Percentiles rank a stretch among this genome's conserved stretches.
Evolutionary conservation across 2,888 invertebrate genomes (phyloP).

Genomic region (Drosophila engyochracea): DNA sequence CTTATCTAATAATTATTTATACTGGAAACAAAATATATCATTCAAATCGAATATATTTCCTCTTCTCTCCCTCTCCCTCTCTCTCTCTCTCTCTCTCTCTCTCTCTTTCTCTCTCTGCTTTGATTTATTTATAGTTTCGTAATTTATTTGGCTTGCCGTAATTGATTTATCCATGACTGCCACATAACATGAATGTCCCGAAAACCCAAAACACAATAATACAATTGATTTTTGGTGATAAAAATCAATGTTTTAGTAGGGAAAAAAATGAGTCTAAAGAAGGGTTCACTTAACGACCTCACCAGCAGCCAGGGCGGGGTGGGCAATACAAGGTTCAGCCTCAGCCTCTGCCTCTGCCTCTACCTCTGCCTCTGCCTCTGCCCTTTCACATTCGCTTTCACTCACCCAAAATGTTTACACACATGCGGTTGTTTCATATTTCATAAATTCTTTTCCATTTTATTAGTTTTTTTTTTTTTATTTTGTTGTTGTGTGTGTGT

Average conservation of each 20-base stretch:
- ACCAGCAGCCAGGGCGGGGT: conserved; percentile 19
- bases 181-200: conserved; percentile 38
- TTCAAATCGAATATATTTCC: neutral
- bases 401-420: conserved; percentile 71
- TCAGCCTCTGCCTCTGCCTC: neutral
- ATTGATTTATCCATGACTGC: conserved; percentile 74
- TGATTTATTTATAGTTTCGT: conserved; percentile 41
- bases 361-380: conserved; percentile 11
- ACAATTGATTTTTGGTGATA: conserved; percentile 81
- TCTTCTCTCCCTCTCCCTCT: neutral
- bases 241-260: conserved; percentile 73
- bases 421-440: conserved; percentile 81
- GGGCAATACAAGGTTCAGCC: neutral
- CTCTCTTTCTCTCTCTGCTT: neutral
- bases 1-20: neutral
- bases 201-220: conserved; percentile 72
- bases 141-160: conserved; percentile 54
- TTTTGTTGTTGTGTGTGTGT: conserved; percentile 6
- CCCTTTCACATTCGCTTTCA: conserved; percentile 44
- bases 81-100: too few relatives aligned
- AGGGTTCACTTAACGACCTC: conserved; percentile 58
- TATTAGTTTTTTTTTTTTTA: conserved; percentile 13
- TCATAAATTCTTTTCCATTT: conserved; percentile 56
- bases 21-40: neutral
- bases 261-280: conserved; percentile 32